Conservation (phyloP, 2,113 vertebrate species). For the Macquaria australasica region DNA sequence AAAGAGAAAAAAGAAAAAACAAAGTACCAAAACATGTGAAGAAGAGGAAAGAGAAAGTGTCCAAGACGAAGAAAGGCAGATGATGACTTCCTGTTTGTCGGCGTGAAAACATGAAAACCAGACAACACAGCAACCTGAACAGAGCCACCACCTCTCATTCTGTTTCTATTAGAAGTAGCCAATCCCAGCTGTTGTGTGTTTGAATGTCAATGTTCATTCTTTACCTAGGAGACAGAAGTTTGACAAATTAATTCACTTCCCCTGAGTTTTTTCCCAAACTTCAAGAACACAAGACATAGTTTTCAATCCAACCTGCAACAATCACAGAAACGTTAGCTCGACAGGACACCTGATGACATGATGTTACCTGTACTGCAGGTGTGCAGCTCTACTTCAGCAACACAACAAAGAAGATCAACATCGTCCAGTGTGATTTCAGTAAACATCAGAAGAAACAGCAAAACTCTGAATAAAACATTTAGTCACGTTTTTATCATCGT, state of each 20-base stretch:
- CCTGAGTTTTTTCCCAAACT: too few relatives aligned
- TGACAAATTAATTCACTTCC: not conserved
- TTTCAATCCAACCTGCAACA: too few relatives aligned
- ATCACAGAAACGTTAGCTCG: too few relatives aligned
- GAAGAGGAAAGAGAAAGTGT: constrained; percentile 93
- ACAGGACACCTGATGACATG: too few relatives aligned
- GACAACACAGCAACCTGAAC: not conserved
- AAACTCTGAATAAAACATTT: not conserved
- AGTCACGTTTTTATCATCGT: not conserved
- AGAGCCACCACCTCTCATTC: too few relatives aligned
- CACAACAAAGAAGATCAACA: too few relatives aligned
- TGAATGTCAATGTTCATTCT: too few relatives aligned
- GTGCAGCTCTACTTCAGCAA: not conserved
- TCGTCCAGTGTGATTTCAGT: not conserved
- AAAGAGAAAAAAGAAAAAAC: constrained; percentile 92
- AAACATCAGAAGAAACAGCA: not conserved
- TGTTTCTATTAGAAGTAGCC: too few relatives aligned
- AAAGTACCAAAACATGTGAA: constrained; percentile 95
- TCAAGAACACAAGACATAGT: too few relatives aligned
- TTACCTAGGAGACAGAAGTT: not conserved
- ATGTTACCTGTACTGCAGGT: not conserved
- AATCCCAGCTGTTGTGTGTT: not conserved
- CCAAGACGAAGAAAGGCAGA: constrained; percentile 92
- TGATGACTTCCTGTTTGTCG: constrained; percentile 56
- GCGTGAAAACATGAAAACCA: not conserved